phyloP scores from a whole-genome alignment of 1,140 invertebrate species.

The Cecropterus lyciades region DNA sequence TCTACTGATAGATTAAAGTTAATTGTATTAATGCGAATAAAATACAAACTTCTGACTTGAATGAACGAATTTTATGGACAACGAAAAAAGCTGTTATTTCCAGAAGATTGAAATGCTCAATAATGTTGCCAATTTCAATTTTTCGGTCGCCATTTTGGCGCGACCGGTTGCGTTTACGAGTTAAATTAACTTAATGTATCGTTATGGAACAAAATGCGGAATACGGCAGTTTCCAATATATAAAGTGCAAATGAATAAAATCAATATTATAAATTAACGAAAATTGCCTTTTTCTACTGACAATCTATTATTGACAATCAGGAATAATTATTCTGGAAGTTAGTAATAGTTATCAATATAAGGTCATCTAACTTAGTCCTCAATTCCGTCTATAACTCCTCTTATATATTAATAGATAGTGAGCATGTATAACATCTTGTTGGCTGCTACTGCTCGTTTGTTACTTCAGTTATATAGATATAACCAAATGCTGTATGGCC shows the following conservation, averaged over 20 bases:
- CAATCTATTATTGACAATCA: too few species aligned
- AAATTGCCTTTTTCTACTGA: too few species aligned
- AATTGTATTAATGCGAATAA: not conserved
- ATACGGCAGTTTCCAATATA: not conserved
- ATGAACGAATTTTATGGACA: not conserved
- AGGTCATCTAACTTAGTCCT: too few species aligned
- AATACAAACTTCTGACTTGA: not conserved
- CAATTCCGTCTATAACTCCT: too few species aligned
- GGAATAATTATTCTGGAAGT: too few species aligned
- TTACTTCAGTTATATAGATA: too few species aligned
- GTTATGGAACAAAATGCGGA: not conserved
- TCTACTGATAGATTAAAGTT: slow-evolving; percentile 4
- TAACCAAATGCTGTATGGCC: not conserved
- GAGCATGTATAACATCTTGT: too few species aligned
- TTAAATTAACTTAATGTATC: slow-evolving; percentile 11
- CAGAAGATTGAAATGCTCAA: slow-evolving; percentile 1
- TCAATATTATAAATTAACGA: not conserved
- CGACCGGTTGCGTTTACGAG: slow-evolving; percentile 5
- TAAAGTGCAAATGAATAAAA: not conserved
- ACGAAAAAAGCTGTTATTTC: not conserved
- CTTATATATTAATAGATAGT: too few species aligned
- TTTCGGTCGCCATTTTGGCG: slow-evolving; percentile 8
- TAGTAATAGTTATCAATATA: too few species aligned
- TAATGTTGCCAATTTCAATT: slow-evolving; percentile 12
- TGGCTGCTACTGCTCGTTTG: too few species aligned